These are phyloP conservation scores for Therioaphis trifolii DNA, from an alignment of 2,888 invertebrate species.

Conservation along the genomic window DNA sequence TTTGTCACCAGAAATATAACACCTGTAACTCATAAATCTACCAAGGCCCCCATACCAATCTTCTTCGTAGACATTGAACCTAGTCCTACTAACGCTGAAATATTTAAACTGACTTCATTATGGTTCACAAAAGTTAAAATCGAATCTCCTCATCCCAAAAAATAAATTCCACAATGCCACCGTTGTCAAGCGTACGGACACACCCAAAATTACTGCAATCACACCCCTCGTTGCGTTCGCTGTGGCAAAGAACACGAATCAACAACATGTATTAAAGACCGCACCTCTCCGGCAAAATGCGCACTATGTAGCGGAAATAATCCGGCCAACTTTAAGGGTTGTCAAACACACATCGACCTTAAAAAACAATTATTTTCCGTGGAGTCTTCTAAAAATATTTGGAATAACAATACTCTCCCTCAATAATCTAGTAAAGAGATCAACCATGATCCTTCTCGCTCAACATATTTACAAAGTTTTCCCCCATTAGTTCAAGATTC, in stretches of 20 bases:
- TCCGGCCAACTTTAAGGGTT: no score
- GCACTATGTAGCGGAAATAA: no score
- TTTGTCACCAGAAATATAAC: background rate
- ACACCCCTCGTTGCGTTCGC: background rate
- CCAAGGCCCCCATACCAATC: constrained; percentile 1
- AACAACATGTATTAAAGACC: no score
- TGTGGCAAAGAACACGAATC: background rate
- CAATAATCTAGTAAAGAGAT: no score
- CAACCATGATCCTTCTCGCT: no score
- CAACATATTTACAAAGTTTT: no score
- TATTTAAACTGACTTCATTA: background rate
- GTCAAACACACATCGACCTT: no score
- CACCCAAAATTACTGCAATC: constrained; percentile 1
- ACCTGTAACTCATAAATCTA: background rate
- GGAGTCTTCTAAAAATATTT: no score
- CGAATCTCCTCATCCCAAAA: background rate
- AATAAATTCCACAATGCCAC: background rate
- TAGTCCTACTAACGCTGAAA: background rate
- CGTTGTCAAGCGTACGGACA: constrained; percentile 19
- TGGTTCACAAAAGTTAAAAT: background rate
- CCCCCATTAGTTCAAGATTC: no score
- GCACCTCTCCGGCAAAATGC: no score
- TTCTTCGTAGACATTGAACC: constrained; percentile 33
- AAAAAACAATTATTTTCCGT: no score
- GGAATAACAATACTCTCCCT: no score